Evolutionary conservation across 2,113 vertebrate genomes (phyloP).

Genomic region (Pipra filicauda): DNA sequence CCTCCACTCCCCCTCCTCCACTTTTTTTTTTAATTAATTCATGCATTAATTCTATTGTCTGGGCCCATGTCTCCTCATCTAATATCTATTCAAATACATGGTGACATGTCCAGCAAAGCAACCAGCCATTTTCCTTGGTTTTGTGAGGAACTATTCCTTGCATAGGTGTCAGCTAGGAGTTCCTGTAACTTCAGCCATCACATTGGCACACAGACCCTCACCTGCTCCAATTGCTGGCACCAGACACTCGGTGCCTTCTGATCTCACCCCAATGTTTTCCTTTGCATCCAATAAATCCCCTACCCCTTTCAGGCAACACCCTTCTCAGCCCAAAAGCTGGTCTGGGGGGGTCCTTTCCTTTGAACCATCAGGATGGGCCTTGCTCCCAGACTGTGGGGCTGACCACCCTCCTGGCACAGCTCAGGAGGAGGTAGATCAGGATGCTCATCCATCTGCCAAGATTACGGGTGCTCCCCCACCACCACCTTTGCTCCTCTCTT

Average conservation of each 20-base stretch:
- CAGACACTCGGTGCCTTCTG: background rate
- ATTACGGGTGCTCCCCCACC: background rate
- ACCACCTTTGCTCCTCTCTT: background rate
- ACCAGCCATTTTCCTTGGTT: background rate
- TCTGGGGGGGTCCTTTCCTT: background rate
- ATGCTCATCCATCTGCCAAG: background rate
- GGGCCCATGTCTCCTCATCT: background rate
- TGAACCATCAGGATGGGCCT: accelerated
- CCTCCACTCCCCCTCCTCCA: accelerated
- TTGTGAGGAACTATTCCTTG: background rate
- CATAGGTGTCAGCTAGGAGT: too few species aligned
- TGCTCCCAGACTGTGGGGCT: background rate
- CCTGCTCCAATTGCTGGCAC: background rate
- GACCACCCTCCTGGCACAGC: background rate
- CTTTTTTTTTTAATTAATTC: background rate
- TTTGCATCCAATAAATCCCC: background rate
- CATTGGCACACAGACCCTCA: background rate
- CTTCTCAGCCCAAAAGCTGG: background rate
- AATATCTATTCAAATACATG: background rate
- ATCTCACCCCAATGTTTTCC: background rate
- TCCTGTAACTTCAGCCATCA: background rate
- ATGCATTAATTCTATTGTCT: background rate
- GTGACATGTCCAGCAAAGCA: background rate
- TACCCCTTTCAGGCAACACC: accelerated
- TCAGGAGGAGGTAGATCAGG: background rate